phyloP scores from a whole-genome alignment of 2,797 vertebrate genomes.

The Diplodus sargus region DNA sequence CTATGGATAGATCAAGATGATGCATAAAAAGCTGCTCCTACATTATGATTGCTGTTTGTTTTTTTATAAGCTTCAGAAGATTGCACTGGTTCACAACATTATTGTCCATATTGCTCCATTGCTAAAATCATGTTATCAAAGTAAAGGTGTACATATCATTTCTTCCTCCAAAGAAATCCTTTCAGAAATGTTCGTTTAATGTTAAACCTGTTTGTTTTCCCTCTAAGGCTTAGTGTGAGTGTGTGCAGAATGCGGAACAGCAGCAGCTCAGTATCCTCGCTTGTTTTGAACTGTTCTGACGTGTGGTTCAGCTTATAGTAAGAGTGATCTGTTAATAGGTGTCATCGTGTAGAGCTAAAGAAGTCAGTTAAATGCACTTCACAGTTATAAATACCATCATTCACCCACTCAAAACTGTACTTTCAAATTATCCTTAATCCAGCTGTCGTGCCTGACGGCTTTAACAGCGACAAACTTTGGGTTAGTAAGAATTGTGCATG shows the following conservation, averaged over 20 bases:
- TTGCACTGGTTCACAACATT: not conserved
- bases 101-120: not conserved
- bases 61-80: constrained; percentile 4
- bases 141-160: not conserved
- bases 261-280: not conserved
- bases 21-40: not conserved
- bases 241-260: not conserved
- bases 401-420: constrained; percentile 26
- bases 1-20: constrained; percentile 3
- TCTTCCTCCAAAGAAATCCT: too few relatives aligned
- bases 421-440: constrained; percentile 20
- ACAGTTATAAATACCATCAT: constrained; percentile 21
- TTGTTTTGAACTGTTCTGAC: constrained; percentile 36
- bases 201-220: not conserved
- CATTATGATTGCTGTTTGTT: not conserved
- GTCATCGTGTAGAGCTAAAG: constrained; percentile 25
- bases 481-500: constrained; percentile 21
- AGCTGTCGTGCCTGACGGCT: constrained; percentile 55
- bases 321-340: constrained; percentile 17
- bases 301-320: not conserved
- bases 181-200: not conserved
- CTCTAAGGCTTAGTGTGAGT: not conserved
- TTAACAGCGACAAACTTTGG: constrained; percentile 46
- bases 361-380: constrained; percentile 50
- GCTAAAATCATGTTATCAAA: not conserved